A percentile compares a stretch with the other conserved stretches of the same genome.
Conservation (phyloP, 2,888 invertebrate genomes). For the Diplolepis rosae region DNA sequence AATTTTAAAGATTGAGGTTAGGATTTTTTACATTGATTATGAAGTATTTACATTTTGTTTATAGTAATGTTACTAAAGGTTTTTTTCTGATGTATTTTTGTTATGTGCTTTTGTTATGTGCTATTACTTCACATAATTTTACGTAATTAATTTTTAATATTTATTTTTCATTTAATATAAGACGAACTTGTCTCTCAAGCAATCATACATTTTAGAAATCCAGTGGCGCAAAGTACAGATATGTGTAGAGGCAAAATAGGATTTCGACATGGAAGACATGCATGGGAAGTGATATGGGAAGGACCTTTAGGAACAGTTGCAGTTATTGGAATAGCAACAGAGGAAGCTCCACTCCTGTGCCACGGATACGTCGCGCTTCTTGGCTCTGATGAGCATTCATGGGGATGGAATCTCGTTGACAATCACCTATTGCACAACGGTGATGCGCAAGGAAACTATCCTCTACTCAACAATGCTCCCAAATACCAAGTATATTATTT, state of each 20-base stretch:
- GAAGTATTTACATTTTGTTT: too few species aligned
- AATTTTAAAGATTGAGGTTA: background rate
- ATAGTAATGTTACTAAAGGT: too few species aligned
- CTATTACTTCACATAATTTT: too few species aligned
- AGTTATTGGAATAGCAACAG: conserved; percentile 95
- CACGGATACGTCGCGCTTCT: conserved; percentile 96
- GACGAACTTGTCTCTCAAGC: too few species aligned
- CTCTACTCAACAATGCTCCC: conserved; percentile 94
- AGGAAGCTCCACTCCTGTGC: conserved; percentile 94
- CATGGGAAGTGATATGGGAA: conserved; percentile 99
- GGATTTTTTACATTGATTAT: background rate
- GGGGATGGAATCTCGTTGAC: conserved; percentile 99
- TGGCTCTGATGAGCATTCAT: conserved; percentile 97
- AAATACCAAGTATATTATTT: conserved; percentile 89
- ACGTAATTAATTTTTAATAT: too few species aligned
- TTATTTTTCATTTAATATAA: too few species aligned
- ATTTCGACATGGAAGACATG: conserved; percentile 93
- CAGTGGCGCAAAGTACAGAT: conserved; percentile 98
- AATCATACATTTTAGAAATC: conserved; percentile 92
- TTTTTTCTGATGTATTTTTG: too few species aligned
- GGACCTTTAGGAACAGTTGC: conserved; percentile 98
- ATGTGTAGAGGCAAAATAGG: conserved; percentile 93
- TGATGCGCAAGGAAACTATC: conserved; percentile 94
- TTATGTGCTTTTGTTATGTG: too few species aligned
- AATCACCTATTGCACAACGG: conserved; percentile 98